Evolutionary conservation across 2,113 vertebrate genomes (phyloP).

Genomic region (Edolisoma coerulescens): DNA sequence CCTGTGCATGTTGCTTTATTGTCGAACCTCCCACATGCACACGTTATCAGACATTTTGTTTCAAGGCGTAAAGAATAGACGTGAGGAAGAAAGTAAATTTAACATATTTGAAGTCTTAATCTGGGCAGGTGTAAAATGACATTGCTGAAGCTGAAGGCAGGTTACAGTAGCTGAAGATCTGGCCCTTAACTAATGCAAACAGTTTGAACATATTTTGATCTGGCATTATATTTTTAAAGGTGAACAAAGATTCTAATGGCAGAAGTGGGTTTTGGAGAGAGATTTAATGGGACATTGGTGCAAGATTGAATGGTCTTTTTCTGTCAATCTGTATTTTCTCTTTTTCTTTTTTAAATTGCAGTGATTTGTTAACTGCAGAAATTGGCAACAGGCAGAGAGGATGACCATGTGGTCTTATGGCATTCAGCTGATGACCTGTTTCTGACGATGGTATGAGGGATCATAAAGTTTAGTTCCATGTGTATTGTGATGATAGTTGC

Average conservation of each 20-base stretch:
- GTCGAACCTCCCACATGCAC: neutral
- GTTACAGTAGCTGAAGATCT: neutral
- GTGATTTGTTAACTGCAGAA: constrained; percentile 48
- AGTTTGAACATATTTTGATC: neutral
- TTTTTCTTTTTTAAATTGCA: constrained; percentile 3
- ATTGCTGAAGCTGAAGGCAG: neutral
- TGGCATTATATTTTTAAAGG: neutral
- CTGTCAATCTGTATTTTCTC: constrained; percentile 19
- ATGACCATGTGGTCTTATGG: neutral
- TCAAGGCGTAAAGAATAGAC: neutral
- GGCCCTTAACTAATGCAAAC: neutral
- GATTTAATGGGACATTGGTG: neutral
- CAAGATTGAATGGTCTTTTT: constrained; percentile 10
- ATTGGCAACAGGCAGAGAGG: neutral
- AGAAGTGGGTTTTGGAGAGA: neutral
- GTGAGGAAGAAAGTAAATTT: neutral
- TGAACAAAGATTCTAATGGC: neutral
- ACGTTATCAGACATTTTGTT: neutral
- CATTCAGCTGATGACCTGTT: constrained; percentile 52
- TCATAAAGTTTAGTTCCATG: constrained; percentile 66
- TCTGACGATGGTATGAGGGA: constrained; percentile 39
- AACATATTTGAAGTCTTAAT: neutral
- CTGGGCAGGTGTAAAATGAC: neutral
- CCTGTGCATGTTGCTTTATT: neutral
- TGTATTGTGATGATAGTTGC: constrained; percentile 72